Base-by-base conservation (phyloP, 1,140 invertebrate species). In the Mesaphorura yosii region DNA sequence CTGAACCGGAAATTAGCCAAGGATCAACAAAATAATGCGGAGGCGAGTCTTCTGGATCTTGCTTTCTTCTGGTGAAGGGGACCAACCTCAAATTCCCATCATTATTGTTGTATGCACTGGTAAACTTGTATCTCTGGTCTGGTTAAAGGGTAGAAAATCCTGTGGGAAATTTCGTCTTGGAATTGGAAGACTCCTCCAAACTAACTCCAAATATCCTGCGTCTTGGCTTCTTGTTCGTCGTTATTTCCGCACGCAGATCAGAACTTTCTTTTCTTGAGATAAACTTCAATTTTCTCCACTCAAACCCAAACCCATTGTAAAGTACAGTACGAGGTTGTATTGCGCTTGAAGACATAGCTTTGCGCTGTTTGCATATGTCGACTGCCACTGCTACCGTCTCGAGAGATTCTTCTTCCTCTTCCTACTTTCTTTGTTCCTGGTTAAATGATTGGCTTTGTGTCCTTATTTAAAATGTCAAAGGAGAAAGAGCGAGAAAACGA, bases 101-200 rank as follows among this genome's bases (percentile, higher is more conserved):
- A 12, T 44, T 44, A 17, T 44, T n/a, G n/a, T n/a, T n/a, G n/a
- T n/a, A n/a, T n/a, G 34, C 17, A 37, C 34, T 37, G 12, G 34
- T 37, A n/a, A 10, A 19, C 44, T 25, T 46, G 12, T 10, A 22
- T 27, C 22, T 46, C 28, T 27, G 23, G 14, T 56, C 40, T 28
- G 39, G 39, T 56, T 41, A 56, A 48, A 48, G 55, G 49, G 49
- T 52, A 34, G 55, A 59, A 56, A 59, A 55, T 59, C 58, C 58
- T 59, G 50, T 59, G 58, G 58, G 58, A 59, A 59, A 59, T 59
- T 59, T 59, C 42, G 25, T 56, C 46, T 48, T 48, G 48, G 54
- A 56, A 56, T 56, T 47, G 54, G 27, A 51, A 56, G 54, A 56
- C 28, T 56, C 48, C 34, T 28, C 19, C 34, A 39, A 40, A 49